A percentile compares a stretch with the other conserved stretches of the same genome.
These are phyloP conservation scores for Eudyptes chrysolophus DNA, from an alignment of 2,113 vertebrate genomes.

Conservation along the genomic window DNA sequence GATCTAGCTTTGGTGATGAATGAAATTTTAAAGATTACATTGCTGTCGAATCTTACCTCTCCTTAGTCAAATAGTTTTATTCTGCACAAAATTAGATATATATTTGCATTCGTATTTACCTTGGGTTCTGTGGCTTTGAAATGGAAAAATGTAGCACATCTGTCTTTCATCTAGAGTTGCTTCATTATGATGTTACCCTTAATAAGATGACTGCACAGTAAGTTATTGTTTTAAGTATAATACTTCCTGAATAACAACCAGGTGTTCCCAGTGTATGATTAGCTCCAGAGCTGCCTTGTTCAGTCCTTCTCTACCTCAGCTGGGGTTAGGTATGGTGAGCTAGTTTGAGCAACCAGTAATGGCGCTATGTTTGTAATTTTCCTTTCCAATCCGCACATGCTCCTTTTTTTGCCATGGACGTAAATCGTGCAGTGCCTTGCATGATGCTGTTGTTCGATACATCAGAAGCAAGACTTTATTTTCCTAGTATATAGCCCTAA, in stretches of 20 bases:
- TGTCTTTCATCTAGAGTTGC: not conserved
- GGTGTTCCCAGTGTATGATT: not conserved
- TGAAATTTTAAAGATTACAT: not conserved
- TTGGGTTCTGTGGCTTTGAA: not conserved
- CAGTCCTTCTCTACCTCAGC: not conserved
- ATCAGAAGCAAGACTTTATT: not conserved
- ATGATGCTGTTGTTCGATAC: not conserved
- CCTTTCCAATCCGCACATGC: accelerated
- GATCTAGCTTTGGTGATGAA: not conserved
- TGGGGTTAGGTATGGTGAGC: not conserved
- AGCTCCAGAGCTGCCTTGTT: not conserved
- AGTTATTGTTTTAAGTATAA: not conserved
- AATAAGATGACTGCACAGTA: not conserved
- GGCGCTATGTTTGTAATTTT: not conserved
- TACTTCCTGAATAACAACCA: not conserved
- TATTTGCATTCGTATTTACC: not conserved
- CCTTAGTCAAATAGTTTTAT: not conserved
- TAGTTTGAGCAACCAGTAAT: not conserved
- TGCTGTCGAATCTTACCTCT: accelerated
- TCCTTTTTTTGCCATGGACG: accelerated
- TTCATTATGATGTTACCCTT: not conserved
- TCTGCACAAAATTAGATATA: accelerated
- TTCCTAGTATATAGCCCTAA: not conserved
- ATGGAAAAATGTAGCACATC: not conserved
- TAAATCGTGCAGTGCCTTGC: accelerated